Evolutionary conservation across 2,113 vertebrate genomes (phyloP), one percentile per base, ranked within the genome.

Genomic region (Nyctereutes procyonoides): DNA sequence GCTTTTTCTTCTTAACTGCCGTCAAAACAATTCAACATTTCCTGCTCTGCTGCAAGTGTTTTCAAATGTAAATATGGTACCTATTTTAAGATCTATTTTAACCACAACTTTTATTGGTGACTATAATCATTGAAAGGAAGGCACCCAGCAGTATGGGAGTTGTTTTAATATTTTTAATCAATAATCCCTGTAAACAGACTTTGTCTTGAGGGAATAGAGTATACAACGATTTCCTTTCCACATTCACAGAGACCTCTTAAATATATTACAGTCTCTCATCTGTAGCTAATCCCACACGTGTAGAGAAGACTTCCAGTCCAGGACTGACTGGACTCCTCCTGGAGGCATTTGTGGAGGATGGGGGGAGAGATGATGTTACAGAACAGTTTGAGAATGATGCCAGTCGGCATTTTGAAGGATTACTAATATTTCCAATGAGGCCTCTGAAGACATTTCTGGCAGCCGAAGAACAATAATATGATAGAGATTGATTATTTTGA

Each of bases 41-140:
- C 63, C 82, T 94, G 58, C 38, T 91, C 89, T 82, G 92, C 19
- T 93, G 51, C 32, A 74, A 85, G 65, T 43, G 38, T 67, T 92
- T 96, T 90, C 38, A 74, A 71, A 63, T 84, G 56, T 77, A 51
- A 81, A 81, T 0, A 32, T 28, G 32, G 53, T 22, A 13, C 17
- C 7, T 69, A 69, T 87, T 93, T 87, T 55, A 94, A 86, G 73
- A 38, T 32, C 10, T 53, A 55, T 82, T 74, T 94, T 80, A 96
- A 84, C 3, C 24, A 58, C 35, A 35, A 20, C 69, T 81, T 74
- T 90, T 85, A 65, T 3, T 5, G 32, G 71, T 55, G 73, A 32
- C 28, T 60, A 2, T 65, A 76, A 15, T 86, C 74, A 14, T 20
- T 14, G 38, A 82, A 84, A 79, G 32, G 77, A 94, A 95, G 51